Evolutionary conservation across 2,888 invertebrate genomes (phyloP).

Genomic region (Drosophila tripunctata): DNA sequence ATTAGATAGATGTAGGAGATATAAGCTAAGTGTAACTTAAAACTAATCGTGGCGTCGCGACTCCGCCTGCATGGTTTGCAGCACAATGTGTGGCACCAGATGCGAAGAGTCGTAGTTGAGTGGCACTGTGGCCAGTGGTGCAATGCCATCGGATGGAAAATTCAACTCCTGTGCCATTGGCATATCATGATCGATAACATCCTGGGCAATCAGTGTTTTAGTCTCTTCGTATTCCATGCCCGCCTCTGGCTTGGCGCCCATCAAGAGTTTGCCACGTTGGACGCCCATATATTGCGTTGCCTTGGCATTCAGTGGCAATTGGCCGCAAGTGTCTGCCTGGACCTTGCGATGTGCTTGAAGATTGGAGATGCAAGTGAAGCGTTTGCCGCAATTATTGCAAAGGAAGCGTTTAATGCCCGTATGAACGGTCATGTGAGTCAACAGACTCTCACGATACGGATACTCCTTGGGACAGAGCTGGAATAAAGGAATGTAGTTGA

Average conservation of each 20-base stretch:
- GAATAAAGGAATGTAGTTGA: conserved; percentile 13
- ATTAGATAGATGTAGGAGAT: conserved; percentile 13
- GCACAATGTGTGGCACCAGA: conserved; percentile 60
- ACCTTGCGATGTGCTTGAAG: conserved; percentile 85
- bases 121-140: conserved; percentile 76
- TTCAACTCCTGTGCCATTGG: conserved; percentile 80
- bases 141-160: conserved; percentile 76
- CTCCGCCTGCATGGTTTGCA: conserved; percentile 72
- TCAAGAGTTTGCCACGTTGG: conserved; percentile 80
- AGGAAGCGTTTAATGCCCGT: conserved; percentile 85
- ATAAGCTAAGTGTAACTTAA: conserved; percentile 33
- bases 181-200: conserved; percentile 79
- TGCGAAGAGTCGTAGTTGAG: conserved; percentile 74
- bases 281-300: conserved; percentile 83
- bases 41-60: conserved; percentile 56
- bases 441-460: conserved; percentile 85
- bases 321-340: conserved; percentile 84
- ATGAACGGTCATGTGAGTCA: conserved; percentile 85
- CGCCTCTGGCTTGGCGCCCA: conserved; percentile 82
- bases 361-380: conserved; percentile 86
- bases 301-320: conserved; percentile 82
- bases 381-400: conserved; percentile 85
- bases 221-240: conserved; percentile 81
- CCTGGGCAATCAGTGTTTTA: conserved; percentile 78
- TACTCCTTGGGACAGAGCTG: conserved; percentile 84